Base-by-base conservation (phyloP, 2,113 vertebrate genomes). In the Osmerus eperlanus region DNA sequence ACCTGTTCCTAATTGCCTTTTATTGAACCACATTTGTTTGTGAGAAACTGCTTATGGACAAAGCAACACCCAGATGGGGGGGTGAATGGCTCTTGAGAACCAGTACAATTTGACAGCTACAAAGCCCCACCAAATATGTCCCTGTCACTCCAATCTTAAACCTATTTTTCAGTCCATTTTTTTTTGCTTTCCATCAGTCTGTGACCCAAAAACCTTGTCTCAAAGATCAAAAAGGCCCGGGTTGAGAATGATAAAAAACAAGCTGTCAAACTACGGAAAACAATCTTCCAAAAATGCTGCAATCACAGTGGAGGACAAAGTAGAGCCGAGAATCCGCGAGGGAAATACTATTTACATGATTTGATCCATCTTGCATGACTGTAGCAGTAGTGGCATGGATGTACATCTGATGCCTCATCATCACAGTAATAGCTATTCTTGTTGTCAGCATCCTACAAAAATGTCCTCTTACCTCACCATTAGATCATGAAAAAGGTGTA, bases 231-330 rank as follows among this genome's bases (percentile, higher is more conserved):
- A 41, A 67, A 67, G 51, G 6, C 15, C 23, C 62, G 3, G 28
- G 16, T 64, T 47, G 56, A 21, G 23, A 51, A 12, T 4, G 16
- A 54, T 9, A 70, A 81, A 81, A 47, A 80, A 62, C 70, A 84
- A 80, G 62, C 78, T 82, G 68, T 70, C 7, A 3, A 77, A 83
- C 68, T 47, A 72, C n/a, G 65, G 36, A 75, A 74, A 75, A 74
- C 78, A 78, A 77, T 83, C 82, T 83, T 75, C 71, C 74, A 60
- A 78, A 81, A 83, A 78, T 65, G 73, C 73, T 70, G 72, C 80
- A 85, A 83, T 80, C 81, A 77, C 18, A 3, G 71, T 41, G 1
- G 21, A 9, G 64, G 76, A 52, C 18, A 1, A 2, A 18, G 4
- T 72, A 76, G 76, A 2, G 3, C 4, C 3, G 15, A 36, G 21